Conservation (phyloP, 1,140 invertebrate genomes). For the Atta colombica region DNA sequence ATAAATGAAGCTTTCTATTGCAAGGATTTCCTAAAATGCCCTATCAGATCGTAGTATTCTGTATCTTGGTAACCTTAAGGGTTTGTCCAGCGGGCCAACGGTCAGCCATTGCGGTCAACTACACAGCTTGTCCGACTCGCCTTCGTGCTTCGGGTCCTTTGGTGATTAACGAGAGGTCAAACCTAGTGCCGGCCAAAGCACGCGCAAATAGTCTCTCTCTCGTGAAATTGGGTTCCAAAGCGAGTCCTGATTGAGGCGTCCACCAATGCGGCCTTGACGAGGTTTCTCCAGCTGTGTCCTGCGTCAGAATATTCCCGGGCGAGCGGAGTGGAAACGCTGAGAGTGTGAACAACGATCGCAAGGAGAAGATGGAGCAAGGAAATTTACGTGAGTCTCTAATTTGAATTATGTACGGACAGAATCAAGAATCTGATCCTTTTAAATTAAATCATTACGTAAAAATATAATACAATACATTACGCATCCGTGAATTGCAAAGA, state of each 20-base stretch:
- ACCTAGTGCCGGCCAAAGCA: conserved; percentile 80
- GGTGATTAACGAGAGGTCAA: conserved; percentile 86
- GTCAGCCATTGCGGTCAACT: conserved; percentile 84
- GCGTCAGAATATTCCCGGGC: conserved; percentile 42
- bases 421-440: conserved; percentile 4
- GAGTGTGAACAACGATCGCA: conserved; percentile 59
- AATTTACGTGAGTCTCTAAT: conserved; percentile 32
- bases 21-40: background rate
- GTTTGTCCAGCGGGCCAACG: conserved; percentile 76
- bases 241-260: conserved; percentile 83
- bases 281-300: conserved; percentile 67
- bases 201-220: conserved; percentile 78
- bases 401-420: conserved; percentile 16
- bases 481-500: background rate
- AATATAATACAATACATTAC: background rate
- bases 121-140: conserved; percentile 83
- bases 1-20: background rate
- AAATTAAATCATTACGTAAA: background rate
- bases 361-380: background rate
- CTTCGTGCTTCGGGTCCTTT: conserved; percentile 82
- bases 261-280: conserved; percentile 73
- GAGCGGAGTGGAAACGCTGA: conserved; percentile 53
- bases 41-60: conserved; percentile 20
- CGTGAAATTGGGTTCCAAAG: conserved; percentile 82
- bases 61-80: conserved; percentile 71